These are phyloP conservation scores for Digitonthophagus gazella DNA, from an alignment of 2,888 invertebrate species.

Conservation along the genomic window DNA sequence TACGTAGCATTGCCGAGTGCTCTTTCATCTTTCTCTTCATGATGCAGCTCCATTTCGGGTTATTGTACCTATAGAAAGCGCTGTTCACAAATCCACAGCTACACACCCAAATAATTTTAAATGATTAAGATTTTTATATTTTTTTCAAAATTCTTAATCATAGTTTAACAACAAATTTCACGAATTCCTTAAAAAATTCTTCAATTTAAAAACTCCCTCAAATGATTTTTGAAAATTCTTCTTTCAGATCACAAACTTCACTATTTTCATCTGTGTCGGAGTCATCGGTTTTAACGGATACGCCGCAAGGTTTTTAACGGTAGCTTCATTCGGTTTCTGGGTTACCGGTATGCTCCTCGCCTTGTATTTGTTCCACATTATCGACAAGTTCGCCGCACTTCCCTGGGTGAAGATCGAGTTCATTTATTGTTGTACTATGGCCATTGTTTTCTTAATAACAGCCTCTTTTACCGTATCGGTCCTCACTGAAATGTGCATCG, in stretches of 20 bases:
- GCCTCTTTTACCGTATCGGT: slow-evolving; percentile 66
- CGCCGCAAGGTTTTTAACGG: slow-evolving; percentile 73
- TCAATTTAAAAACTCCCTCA: no score
- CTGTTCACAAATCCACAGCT: no score
- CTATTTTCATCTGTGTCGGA: slow-evolving; percentile 81
- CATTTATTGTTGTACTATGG: slow-evolving; percentile 71
- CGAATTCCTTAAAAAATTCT: no score
- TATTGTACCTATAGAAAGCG: no score
- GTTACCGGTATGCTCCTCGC: slow-evolving; percentile 75
- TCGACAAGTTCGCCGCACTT: slow-evolving; percentile 80
- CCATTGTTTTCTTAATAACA: slow-evolving; percentile 72
- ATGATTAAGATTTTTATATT: no score
- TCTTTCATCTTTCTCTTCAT: no score
- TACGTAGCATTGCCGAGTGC: no score
- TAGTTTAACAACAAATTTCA: no score
- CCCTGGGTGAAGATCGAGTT: slow-evolving; percentile 87
- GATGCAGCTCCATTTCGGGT: no score
- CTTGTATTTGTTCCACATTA: slow-evolving; percentile 80
- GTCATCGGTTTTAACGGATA: slow-evolving; percentile 46
- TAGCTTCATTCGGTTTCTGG: slow-evolving; percentile 84
- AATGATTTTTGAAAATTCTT: no score
- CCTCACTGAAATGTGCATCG: slow-evolving; percentile 59
- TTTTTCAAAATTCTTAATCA: no score
- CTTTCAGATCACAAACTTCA: slow-evolving; percentile 63
- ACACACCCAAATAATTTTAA: no score